Evolutionary conservation across 2,113 vertebrate genomes (phyloP).

Genomic region (Pituophis catenifer): DNA sequence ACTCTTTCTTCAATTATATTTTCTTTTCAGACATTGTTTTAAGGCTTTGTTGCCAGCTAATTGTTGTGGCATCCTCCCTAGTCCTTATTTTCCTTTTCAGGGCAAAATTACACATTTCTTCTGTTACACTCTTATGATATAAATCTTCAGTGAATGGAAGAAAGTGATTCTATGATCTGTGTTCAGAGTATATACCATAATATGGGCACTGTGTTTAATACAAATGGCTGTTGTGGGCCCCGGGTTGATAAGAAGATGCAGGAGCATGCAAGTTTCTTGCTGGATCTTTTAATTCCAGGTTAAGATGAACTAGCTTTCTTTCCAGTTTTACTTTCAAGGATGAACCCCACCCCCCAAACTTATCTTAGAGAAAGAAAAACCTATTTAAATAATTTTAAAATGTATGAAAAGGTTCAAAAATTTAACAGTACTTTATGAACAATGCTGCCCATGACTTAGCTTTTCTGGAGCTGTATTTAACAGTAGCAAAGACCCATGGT

Average conservation of each 20-base stretch:
- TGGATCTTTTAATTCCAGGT: neutral
- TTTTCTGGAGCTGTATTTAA: rapidly evolving
- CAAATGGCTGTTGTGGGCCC: neutral
- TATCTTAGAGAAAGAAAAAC: neutral
- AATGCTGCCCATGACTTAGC: neutral
- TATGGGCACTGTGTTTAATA: neutral
- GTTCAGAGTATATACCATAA: neutral
- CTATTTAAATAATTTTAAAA: conserved; percentile 9
- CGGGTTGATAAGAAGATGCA: neutral
- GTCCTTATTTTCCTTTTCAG: neutral
- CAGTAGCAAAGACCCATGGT: rapidly evolving
- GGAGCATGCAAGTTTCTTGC: neutral
- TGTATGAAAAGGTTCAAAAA: neutral
- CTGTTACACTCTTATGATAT: neutral
- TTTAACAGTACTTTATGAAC: neutral
- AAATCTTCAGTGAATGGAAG: neutral
- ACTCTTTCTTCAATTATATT: neutral
- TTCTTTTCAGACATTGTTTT: neutral
- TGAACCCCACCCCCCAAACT: neutral
- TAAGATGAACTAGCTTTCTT: neutral
- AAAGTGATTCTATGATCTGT: neutral
- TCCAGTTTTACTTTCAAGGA: neutral
- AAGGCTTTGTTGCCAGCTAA: conserved; percentile 33
- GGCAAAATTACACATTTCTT: conserved; percentile 21
- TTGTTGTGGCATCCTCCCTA: conserved; percentile 38